Conservation (phyloP, 2,113 vertebrate species). For the Chiloscyllium plagiosum region DNA sequence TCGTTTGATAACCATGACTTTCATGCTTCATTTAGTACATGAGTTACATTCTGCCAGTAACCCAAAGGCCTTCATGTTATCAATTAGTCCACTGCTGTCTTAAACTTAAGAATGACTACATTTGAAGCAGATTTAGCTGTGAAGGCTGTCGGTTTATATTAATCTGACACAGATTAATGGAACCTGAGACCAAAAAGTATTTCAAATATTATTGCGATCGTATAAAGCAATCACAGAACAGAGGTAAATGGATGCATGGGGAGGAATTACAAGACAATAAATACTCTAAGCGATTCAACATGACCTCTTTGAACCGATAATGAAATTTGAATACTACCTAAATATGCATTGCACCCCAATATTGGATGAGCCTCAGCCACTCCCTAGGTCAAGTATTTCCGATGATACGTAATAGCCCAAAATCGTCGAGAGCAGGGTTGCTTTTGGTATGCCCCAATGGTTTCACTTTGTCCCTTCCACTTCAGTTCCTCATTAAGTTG, state of each 20-base stretch:
- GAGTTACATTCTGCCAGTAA: not conserved
- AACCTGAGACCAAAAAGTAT: not conserved
- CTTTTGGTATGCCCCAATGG: not conserved
- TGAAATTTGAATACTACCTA: not conserved
- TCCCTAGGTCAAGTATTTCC: not conserved
- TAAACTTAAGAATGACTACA: slow-evolving; percentile 3
- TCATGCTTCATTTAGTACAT: slow-evolving; percentile 11
- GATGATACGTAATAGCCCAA: not conserved
- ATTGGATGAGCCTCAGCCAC: not conserved
- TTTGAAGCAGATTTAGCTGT: not conserved
- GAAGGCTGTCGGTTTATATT: not conserved
- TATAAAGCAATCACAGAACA: not conserved
- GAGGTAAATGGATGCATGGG: not conserved
- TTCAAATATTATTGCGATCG: slow-evolving; percentile 19
- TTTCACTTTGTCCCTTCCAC: not conserved
- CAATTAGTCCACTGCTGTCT: slow-evolving; percentile 14
- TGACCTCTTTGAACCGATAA: not conserved
- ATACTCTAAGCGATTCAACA: not conserved
- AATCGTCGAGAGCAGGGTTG: not conserved
- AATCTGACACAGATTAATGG: not conserved
- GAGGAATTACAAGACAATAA: not conserved
- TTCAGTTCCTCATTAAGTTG: not conserved
- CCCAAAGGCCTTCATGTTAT: slow-evolving; percentile 14
- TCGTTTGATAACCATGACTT: not conserved
- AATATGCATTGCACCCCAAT: not conserved